phyloP scores from a whole-genome alignment of 2,113 vertebrate species.

The Rattus rattus region DNA sequence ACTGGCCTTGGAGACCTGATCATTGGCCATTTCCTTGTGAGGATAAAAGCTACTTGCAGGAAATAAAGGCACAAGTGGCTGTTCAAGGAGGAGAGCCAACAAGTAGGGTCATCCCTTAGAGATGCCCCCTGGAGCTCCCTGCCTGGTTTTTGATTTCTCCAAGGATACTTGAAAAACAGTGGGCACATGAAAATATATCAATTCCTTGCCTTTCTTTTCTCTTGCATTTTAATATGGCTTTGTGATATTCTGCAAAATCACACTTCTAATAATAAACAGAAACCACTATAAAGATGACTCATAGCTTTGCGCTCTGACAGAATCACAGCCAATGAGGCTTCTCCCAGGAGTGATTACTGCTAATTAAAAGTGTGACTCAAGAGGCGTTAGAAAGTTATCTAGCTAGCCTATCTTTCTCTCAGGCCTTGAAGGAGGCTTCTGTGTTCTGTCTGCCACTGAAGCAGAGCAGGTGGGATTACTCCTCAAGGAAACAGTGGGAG shows the following conservation, averaged over 20 bases:
- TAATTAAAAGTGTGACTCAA: constrained; percentile 44
- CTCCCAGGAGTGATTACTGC: constrained; percentile 27
- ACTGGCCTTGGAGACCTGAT: not conserved
- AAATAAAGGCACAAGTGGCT: constrained; percentile 1
- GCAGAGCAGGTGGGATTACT: not conserved
- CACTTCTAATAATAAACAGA: constrained; percentile 48
- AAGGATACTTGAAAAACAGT: not conserved
- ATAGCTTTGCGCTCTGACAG: not conserved
- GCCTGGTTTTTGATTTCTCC: not conserved
- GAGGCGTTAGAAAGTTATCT: not conserved
- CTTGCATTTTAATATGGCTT: constrained; percentile 28
- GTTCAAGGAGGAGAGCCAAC: not conserved
- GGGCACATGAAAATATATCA: not conserved
- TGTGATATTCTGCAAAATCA: constrained; percentile 31
- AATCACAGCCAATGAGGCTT: not conserved
- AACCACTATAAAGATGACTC: constrained; percentile 11
- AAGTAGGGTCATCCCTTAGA: not conserved
- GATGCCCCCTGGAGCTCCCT: not conserved
- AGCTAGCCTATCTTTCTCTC: not conserved
- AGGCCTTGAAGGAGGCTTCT: not conserved
- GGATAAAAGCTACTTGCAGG: constrained; percentile 3
- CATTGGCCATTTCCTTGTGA: not conserved
- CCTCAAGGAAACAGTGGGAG: not conserved
- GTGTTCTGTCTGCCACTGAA: not conserved
- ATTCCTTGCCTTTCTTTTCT: not conserved